These are phyloP conservation scores for Myotis findleyi DNA, from an alignment of 2,797 vertebrate species.

Conservation along the genomic window DNA sequence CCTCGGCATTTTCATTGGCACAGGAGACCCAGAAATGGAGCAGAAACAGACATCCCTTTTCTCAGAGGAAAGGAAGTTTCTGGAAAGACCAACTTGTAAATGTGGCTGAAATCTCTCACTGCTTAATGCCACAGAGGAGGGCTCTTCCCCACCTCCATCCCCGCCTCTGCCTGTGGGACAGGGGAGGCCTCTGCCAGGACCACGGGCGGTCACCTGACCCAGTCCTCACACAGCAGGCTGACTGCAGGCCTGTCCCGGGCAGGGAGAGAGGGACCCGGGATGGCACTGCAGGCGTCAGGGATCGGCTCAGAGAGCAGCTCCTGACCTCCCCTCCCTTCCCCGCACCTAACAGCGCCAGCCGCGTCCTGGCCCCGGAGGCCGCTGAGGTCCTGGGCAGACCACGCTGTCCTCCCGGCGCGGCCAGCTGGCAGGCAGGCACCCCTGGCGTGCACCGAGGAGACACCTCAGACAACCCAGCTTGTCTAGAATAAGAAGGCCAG, in stretches of 20 bases:
- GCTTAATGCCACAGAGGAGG: neutral
- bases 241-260: neutral
- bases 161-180: neutral
- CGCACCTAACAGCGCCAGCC: neutral
- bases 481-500: neutral
- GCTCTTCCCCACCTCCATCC: neutral
- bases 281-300: neutral
- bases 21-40: neutral
- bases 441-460: neutral
- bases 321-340: too few species aligned
- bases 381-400: conserved; percentile 11
- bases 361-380: neutral
- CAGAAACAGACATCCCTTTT: neutral
- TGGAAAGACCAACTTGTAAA: neutral
- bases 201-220: neutral
- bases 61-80: neutral
- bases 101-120: neutral
- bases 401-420: conserved; percentile 8
- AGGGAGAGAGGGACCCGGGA: neutral
- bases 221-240: neutral
- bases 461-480: neutral
- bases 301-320: neutral
- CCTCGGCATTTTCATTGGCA: conserved; percentile 30
- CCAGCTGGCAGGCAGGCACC: neutral
- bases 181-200: neutral